A percentile compares a stretch with the other conserved stretches of the same genome.
Conservation (phyloP, 2,113 vertebrate genomes). For the Serranochromis macrocephalus region DNA sequence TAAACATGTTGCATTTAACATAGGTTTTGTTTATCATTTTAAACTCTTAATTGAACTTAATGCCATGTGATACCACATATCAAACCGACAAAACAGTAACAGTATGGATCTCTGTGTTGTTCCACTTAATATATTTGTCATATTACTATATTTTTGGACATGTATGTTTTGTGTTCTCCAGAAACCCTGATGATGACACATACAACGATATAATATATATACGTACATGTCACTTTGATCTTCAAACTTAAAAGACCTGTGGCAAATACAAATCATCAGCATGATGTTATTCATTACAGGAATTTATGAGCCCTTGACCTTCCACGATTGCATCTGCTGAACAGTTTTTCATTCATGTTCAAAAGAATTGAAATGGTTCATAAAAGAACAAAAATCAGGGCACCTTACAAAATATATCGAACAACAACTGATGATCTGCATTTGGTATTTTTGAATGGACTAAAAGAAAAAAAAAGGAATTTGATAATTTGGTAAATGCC, state of each 20-base stretch:
- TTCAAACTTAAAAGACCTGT: slow-evolving; percentile 36
- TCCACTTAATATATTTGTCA: slow-evolving; percentile 52
- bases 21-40: slow-evolving; percentile 50
- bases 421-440: slow-evolving; percentile 46
- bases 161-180: slow-evolving; percentile 43
- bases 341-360: slow-evolving; percentile 37
- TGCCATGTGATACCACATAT: slow-evolving; percentile 66
- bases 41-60: slow-evolving; percentile 50
- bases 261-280: slow-evolving; percentile 49
- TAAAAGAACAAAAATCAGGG: slow-evolving; percentile 17
- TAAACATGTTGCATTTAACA: slow-evolving; percentile 61
- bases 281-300: slow-evolving; percentile 37
- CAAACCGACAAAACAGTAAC: slow-evolving; percentile 62
- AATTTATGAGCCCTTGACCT: slow-evolving; percentile 72
- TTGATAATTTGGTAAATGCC: slow-evolving; percentile 31
- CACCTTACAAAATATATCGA: slow-evolving; percentile 14
- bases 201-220: slow-evolving; percentile 55
- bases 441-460: slow-evolving; percentile 49
- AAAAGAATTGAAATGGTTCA: neutral
- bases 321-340: slow-evolving; percentile 56
- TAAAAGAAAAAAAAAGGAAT: neutral
- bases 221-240: slow-evolving; percentile 39
- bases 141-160: slow-evolving; percentile 56
- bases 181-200: slow-evolving; percentile 56
- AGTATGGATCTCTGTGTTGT: slow-evolving; percentile 43